Evolutionary conservation across 2,888 invertebrate species (phyloP).

Genomic region (Malachius bipustulatus): DNA sequence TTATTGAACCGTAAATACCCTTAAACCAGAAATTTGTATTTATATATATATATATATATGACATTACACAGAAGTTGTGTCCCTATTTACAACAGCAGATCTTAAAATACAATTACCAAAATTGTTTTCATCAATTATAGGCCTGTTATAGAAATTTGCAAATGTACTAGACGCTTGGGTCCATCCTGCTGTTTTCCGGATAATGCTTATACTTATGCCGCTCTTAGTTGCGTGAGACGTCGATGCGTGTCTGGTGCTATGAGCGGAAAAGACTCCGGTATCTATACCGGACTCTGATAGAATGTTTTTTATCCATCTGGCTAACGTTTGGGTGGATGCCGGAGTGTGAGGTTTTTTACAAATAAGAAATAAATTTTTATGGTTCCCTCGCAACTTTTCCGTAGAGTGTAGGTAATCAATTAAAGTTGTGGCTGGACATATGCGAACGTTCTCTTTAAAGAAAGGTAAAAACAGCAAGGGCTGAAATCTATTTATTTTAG

Average conservation of each 20-base stretch:
- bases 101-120: no score
- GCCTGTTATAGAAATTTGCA: no score
- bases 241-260: slow-evolving; percentile 3
- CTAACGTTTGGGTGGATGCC: neutral
- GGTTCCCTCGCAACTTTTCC: slow-evolving; percentile 3
- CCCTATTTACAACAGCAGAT: no score
- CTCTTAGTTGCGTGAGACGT: neutral
- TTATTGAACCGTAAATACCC: no score
- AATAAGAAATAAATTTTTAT: neutral
- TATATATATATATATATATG: no score
- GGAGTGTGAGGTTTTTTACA: neutral
- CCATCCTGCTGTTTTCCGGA: neutral
- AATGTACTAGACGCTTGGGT: neutral
- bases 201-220: neutral
- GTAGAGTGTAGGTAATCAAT: slow-evolving; percentile 3
- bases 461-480: neutral
- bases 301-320: neutral
- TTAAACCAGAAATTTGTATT: no score
- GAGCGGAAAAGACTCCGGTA: neutral
- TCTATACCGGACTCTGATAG: neutral
- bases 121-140: no score
- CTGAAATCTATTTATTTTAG: neutral
- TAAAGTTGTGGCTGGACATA: slow-evolving; percentile 5
- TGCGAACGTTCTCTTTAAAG: neutral
- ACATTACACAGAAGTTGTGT: no score